Evolutionary conservation across 1,140 invertebrate species (phyloP).

Genomic region (Caerostris darwini): DNA sequence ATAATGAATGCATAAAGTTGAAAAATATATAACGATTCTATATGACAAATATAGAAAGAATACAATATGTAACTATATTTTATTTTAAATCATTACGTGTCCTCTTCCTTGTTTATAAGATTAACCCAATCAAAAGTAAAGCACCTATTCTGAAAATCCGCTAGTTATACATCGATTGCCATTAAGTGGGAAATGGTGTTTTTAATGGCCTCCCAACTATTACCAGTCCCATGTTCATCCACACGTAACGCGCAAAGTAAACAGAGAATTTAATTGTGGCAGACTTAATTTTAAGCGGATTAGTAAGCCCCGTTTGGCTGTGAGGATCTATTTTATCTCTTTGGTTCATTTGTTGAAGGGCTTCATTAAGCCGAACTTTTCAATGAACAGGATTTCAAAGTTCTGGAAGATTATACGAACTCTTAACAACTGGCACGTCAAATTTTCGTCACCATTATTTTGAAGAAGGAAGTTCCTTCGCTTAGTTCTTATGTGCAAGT

Average conservation of each 20-base stretch:
- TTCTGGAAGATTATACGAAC: neutral
- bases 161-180: neutral
- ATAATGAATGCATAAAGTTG: too few species aligned
- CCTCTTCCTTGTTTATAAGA: too few species aligned
- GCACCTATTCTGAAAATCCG: neutral
- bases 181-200: neutral
- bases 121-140: too few species aligned
- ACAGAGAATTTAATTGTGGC: neutral
- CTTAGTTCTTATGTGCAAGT: too few species aligned
- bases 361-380: neutral
- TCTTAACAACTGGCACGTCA: neutral
- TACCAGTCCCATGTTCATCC: neutral
- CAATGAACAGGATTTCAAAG: neutral
- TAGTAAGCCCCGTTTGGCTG: neutral
- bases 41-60: too few species aligned
- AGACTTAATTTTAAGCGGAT: neutral
- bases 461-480: neutral
- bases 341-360: neutral
- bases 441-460: neutral
- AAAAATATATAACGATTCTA: too few species aligned
- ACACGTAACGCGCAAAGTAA: neutral
- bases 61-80: too few species aligned
- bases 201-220: neutral
- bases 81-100: too few species aligned
- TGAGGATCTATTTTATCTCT: neutral